Base-by-base conservation (phyloP, 2,113 vertebrate species). In the Platichthys flesus region DNA sequence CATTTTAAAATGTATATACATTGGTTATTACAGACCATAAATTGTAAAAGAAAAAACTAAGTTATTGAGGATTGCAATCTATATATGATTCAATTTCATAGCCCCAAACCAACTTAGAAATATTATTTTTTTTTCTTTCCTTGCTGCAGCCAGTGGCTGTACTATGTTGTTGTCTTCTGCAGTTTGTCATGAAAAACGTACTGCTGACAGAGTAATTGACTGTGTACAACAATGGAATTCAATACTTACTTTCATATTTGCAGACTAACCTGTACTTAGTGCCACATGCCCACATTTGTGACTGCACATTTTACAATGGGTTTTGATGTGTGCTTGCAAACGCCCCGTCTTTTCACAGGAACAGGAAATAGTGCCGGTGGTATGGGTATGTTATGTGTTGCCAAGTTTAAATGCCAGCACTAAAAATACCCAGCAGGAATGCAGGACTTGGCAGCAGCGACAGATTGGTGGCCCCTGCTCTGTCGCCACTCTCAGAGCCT, bases 361-460 rank as follows among this genome's bases (percentile, higher is more conserved):
- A 94, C 85, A 94, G 93, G 93, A 95, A 95, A 90, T 81, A 76
- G 88, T 91, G 74, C 67, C 83, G 71, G 86, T 91, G 87, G 85
- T 83, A 89, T 88, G 81, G 52, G 79, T 83, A 87, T 93, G 84
- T 88, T 84, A 86, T 66, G 47, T 72, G 40, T 66, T 90, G 93
- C 93, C 93, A 88, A 79, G 76, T 91, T 92, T 91, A 95, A 94
- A 94, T 94, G 91, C 93, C 92, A 93, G 24, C 67, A 76, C 94
- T 94, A 94, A 90, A 95, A 94, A 94, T 95, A 95, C 60, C 45
- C 37, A 0, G 28, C 61, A 82, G 88, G 92, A 95, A 95, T 94
- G 92, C 68, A 76, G 84, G 78, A 75, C 83, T 81, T 90, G 90
- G 91, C 77, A 79, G 72, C 65, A 15, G 70, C 75, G 64, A 58